Evolutionary conservation across 2,888 invertebrate species (phyloP), one percentile per base, ranked within the genome.

Genomic region (Nomada lathburiana): DNA sequence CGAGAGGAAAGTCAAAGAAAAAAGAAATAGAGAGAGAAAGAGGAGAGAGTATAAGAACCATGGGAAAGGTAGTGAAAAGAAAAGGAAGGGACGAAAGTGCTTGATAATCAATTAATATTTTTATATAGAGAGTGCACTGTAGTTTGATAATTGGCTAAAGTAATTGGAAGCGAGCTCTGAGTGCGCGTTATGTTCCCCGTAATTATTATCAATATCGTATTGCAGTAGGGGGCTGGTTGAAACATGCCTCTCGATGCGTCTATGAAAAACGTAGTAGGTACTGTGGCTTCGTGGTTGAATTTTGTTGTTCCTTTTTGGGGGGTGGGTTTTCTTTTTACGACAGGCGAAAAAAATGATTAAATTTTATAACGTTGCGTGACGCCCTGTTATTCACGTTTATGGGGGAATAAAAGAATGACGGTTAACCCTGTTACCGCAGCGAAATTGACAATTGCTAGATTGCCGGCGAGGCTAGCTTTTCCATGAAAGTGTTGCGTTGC

Each of bases 391-490:
- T 16, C 18, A 4, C 2, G 67, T 79, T 71, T 67, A 63, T 57
- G 57, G 63, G n/a, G n/a, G 67, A 68, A 62, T 72, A 68, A 72
- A 63, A 44, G 67, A 71, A 63, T 68, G 26, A 20, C 59, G 62
- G 57, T 68, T 67, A 57, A 79, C 55, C 63, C 57, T 63, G 62
- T 67, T 71, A 53, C n/a, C n/a, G n/a, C 57, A 23, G 47, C 55
- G 67, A 68, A 80, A 80, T 73, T 80, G 80, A n/a, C 80, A 67
- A 80, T 80, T 79, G n/a, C 79, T 68, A 53, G 62, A 63, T 79
- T 68, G 57, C 18, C n/a, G 36, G 63, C n/a, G 59, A 60, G 26
- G 63, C 52, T 80, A 80, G 67, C 72, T 80, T 80, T 80, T 80
- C 71, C 80, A 72, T 80, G 63, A 80, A 62, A 52, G 57, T 16